Evolutionary conservation across 1,140 invertebrate species (phyloP).

Genomic region (Polyergus mexicanus): DNA sequence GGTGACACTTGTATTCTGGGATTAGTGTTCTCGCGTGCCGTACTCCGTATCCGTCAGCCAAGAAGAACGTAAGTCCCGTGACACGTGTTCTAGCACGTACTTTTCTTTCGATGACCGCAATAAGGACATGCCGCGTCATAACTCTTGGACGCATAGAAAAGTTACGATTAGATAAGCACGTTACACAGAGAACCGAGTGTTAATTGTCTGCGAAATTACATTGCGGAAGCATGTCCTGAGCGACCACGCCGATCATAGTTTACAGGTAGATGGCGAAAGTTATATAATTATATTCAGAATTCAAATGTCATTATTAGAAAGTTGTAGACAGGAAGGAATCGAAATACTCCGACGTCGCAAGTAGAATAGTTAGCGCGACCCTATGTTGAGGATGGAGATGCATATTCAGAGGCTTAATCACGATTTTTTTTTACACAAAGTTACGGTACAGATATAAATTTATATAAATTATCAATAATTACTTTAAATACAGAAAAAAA

Average conservation of each 20-base stretch:
- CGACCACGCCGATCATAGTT: slow-evolving; percentile 24
- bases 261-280: slow-evolving; percentile 35
- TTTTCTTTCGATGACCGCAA: slow-evolving; percentile 41
- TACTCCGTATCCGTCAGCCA: slow-evolving; percentile 33
- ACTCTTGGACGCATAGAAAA: slow-evolving; percentile 31
- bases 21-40: slow-evolving; percentile 55
- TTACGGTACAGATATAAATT: background rate
- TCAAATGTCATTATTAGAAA: slow-evolving; percentile 58
- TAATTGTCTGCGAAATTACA: slow-evolving; percentile 44
- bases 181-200: background rate
- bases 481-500: background rate
- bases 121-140: slow-evolving; percentile 6
- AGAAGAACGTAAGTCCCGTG: slow-evolving; percentile 38
- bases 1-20: slow-evolving; percentile 54
- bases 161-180: slow-evolving; percentile 27
- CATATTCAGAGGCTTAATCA: background rate
- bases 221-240: slow-evolving; percentile 17
- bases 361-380: slow-evolving; percentile 14
- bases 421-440: background rate
- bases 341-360: slow-evolving; percentile 40
- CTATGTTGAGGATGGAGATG: background rate
- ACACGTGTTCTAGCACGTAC: slow-evolving; percentile 44
- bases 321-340: slow-evolving; percentile 35
- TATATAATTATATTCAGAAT: slow-evolving; percentile 59
- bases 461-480: background rate